Evolutionary conservation across 2,888 invertebrate genomes (phyloP), one percentile per base, ranked within the genome.

Genomic region (Himalopsyche kuldschensis): DNA sequence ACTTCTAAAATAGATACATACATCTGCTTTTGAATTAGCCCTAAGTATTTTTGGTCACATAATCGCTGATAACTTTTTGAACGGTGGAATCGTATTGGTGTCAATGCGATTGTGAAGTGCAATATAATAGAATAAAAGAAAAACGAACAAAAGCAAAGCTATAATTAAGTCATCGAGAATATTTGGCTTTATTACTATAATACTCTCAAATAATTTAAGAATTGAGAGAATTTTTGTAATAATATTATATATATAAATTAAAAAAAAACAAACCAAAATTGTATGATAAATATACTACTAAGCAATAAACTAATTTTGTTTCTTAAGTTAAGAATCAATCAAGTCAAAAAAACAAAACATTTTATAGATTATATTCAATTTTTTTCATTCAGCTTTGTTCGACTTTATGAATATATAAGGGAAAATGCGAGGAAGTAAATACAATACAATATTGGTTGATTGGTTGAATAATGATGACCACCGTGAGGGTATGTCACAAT

Each of bases 261-360:
- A 69, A 27, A 11, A 69, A 69, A 69, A 69, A 69, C 69, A 69
- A 69, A 69, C 27, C 69, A 69, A 69, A 63, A 80, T n/a, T 80
- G 80, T 80, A 80, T 76, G 27, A 82, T 82, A 82, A 48, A 76
- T 63, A 75, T 82, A 83, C 48, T 81, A 63, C 30, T 84, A 79
- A 84, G 84, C 84, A 82, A 84, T 82, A 84, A 82, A 84, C 31
- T 84, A 79, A 84, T 84, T 82, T 84, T 84, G 10, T 84, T 84
- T 84, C 82, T 84, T 84, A 84, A 82, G 75, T 82, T 79, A 80
- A 83, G 83, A 79, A 76, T 78, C 78, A 69, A 82, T 78, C 78
- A 77, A 81, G 46, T 76, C 81, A 76, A 77, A 81, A 75, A 76
- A 2, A 30, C 69, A 30, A 69, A 69, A 69, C 69, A 69, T 69